Evolutionary conservation across 2,888 invertebrate species (phyloP).

Genomic region (Theodoxus fluviatilis): DNA sequence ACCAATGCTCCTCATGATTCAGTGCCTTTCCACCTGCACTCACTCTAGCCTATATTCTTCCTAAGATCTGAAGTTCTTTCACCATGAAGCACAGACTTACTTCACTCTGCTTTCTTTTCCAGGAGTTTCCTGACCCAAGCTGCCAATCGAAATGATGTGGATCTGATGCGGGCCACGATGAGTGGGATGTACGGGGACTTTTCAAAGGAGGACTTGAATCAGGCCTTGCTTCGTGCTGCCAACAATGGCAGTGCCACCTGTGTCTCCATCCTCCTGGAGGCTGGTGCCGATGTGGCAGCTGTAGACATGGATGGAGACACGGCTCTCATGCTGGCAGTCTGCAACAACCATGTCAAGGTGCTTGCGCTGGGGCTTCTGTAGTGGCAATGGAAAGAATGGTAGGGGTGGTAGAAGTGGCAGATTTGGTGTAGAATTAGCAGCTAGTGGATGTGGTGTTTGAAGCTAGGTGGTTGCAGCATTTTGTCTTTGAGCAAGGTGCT

Average conservation of each 20-base stretch:
- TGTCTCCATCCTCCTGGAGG: slow-evolving; percentile 27
- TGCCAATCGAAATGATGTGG: slow-evolving; percentile 37
- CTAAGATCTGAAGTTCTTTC: not conserved
- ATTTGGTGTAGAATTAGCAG: too few species aligned
- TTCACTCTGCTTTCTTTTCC: not conserved
- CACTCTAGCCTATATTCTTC: too few species aligned
- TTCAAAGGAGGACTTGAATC: slow-evolving; percentile 33
- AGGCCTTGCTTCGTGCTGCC: slow-evolving; percentile 37
- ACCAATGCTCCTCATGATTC: too few species aligned
- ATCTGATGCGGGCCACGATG: slow-evolving; percentile 36
- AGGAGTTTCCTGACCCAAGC: slow-evolving; percentile 36
- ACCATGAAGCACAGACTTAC: not conserved
- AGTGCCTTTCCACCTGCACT: too few species aligned
- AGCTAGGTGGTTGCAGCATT: too few species aligned
- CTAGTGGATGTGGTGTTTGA: too few species aligned
- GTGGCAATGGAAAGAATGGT: too few species aligned
- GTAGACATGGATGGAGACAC: slow-evolving; percentile 42
- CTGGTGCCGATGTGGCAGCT: slow-evolving; percentile 36
- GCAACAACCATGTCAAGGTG: slow-evolving; percentile 37
- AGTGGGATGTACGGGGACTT: slow-evolving; percentile 33
- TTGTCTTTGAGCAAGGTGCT: too few species aligned
- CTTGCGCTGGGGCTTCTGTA: too few species aligned
- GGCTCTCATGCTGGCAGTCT: slow-evolving; percentile 38
- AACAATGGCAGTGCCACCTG: slow-evolving; percentile 32
- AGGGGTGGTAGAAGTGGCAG: too few species aligned